Conservation (phyloP, 1,140 invertebrate species). For the Neodiprion lecontei region DNA sequence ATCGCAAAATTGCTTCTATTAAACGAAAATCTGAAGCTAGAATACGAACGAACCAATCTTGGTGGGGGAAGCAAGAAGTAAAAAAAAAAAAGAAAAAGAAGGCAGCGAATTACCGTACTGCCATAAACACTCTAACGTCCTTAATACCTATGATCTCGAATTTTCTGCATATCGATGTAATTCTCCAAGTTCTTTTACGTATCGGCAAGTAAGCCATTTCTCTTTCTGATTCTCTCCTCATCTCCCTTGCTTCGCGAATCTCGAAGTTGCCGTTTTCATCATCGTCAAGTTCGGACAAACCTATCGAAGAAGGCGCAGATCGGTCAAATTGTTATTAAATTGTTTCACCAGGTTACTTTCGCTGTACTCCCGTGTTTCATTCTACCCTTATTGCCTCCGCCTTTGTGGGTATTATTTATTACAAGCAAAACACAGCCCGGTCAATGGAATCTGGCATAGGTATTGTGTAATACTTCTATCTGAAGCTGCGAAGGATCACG, state of each 20-base stretch:
- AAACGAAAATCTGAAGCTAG: too few species aligned
- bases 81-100: conserved; percentile 11
- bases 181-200: background rate
- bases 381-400: background rate
- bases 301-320: background rate
- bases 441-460: too few species aligned
- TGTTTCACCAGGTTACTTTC: conserved; percentile 2
- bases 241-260: background rate
- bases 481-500: too few species aligned
- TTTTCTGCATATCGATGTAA: conserved; percentile 37
- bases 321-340: background rate
- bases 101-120: conserved; percentile 31
- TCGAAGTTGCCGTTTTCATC: background rate
- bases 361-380: too few species aligned
- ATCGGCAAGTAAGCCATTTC: background rate
- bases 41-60: too few species aligned
- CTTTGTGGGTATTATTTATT: too few species aligned
- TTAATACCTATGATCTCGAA: conserved; percentile 51
- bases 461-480: too few species aligned
- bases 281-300: background rate
- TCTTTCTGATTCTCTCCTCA: background rate
- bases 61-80: background rate
- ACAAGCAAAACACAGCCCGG: too few species aligned
- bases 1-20: too few species aligned
- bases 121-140: conserved; percentile 38